Conservation (phyloP, 2,888 invertebrate genomes). For the Dolichopus griseipennis region DNA sequence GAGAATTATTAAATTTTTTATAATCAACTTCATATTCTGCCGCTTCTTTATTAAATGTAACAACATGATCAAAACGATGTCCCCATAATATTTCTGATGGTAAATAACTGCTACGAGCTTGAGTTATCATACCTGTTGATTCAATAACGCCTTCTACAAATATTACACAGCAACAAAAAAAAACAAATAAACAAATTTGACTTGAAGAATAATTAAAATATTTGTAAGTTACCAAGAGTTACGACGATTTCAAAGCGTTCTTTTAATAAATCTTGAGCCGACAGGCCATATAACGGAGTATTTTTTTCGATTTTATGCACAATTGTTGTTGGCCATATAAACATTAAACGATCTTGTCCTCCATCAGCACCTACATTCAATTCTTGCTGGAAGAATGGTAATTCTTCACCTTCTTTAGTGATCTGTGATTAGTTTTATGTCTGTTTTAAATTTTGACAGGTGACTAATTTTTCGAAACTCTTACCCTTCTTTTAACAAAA, state of each 20-base stretch:
- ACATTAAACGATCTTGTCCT: slow-evolving; percentile 86
- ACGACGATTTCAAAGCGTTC: slow-evolving; percentile 95
- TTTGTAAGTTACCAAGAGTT: slow-evolving; percentile 62
- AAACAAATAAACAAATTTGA: neutral
- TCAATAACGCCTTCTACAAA: slow-evolving; percentile 82
- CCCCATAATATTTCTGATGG: slow-evolving; percentile 92
- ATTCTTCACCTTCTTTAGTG: slow-evolving; percentile 80
- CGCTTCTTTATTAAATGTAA: slow-evolving; percentile 82
- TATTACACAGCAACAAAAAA: slow-evolving; percentile 13
- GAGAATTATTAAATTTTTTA: slow-evolving; percentile 84
- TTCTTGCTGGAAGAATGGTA: slow-evolving; percentile 93
- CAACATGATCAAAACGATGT: slow-evolving; percentile 82
- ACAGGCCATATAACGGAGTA: slow-evolving; percentile 84
- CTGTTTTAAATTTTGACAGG: too few species aligned
- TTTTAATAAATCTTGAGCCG: slow-evolving; percentile 81
- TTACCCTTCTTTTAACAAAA: slow-evolving; percentile 84
- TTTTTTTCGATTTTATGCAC: slow-evolving; percentile 89
- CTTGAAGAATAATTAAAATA: neutral
- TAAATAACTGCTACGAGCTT: slow-evolving; percentile 79
- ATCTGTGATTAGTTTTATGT: slow-evolving; percentile 43
- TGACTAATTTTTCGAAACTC: neutral
- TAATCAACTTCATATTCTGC: slow-evolving; percentile 90
- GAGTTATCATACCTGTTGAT: slow-evolving; percentile 90
- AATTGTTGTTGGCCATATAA: slow-evolving; percentile 97
- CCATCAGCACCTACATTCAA: slow-evolving; percentile 86